Evolutionary conservation across 2,113 vertebrate genomes (phyloP), one percentile per base, ranked within the genome.

Genomic region (Chionomys nivalis): DNA sequence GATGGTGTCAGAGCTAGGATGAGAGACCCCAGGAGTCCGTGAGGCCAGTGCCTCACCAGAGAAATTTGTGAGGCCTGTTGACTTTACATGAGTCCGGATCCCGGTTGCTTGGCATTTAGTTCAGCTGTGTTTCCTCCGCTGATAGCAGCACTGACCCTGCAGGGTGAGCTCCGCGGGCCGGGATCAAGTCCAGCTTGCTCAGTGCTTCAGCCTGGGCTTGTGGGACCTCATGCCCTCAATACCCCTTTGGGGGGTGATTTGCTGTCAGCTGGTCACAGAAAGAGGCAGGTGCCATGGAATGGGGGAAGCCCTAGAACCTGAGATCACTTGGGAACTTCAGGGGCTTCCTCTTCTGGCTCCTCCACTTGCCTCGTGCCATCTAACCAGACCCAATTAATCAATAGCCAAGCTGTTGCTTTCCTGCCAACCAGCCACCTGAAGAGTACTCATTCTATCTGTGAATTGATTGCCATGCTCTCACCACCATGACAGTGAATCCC

Each of bases 391-490:
- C 0, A 23, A 92, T n/a, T 33, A 86, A 94, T 10, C 16, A 3
- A 91, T 42, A 63, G 2, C 58, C 77, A 31, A 77, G 82, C 83
- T 95, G 93, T 79, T 5, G 4, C 79, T 44, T 44, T 68, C 90
- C 89, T 76, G 93, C 95, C 90, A 23, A 66, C 86, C 3, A n/a
- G 77, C 78, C 0, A 0, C 47, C 92, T 33, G 33, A 89, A 2
- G 1, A 16, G 95, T 65, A 14, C 91, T 96, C 72, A 85, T 87
- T 95, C 24, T 17, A 19, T 19, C 89, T 86, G 91, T 65, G 91
- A 90, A 85, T 33, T 7, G 70, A 91, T 31, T 7, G 55, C 73
- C 1, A 0, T 0, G 17, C 49, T 92, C 89, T 79, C 3, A 28
- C 91, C 88, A 89, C 75, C 1, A 7, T 85, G 39, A 72, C 0